phyloP scores from a whole-genome alignment of 2,113 vertebrate species.

The Phalacrocorax aristotelis region DNA sequence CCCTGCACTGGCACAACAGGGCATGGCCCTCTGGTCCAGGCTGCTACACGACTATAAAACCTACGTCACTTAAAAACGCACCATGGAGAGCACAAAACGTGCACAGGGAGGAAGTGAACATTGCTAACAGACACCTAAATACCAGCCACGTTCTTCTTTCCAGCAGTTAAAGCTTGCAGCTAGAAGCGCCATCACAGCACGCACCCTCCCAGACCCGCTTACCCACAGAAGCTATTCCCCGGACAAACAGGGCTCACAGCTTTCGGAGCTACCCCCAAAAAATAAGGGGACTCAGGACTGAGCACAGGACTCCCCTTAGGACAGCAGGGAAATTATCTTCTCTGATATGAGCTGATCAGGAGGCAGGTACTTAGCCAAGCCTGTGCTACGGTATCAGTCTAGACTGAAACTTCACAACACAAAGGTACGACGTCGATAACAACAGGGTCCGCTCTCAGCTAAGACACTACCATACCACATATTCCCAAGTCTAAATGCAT shows the following conservation, averaged over 20 bases:
- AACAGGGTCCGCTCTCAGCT: background rate
- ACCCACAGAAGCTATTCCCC: background rate
- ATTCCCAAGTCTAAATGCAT: rapidly evolving
- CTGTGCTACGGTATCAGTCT: background rate
- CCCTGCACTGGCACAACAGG: background rate
- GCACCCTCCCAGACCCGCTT: background rate
- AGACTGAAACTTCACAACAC: background rate
- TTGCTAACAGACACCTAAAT: background rate
- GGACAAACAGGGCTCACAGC: background rate
- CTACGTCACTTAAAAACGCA: background rate
- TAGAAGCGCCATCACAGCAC: background rate
- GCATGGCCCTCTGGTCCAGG: background rate
- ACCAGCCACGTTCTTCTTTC: background rate
- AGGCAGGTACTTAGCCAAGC: background rate
- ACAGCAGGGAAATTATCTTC: background rate
- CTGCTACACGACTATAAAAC: background rate
- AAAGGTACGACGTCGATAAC: background rate
- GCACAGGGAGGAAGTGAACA: rapidly evolving
- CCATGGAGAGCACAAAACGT: rapidly evolving
- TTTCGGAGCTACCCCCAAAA: background rate
- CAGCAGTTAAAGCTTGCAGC: background rate
- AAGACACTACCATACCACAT: too few species aligned
- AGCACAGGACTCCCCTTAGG: rapidly evolving
- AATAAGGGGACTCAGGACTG: background rate
- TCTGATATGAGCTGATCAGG: background rate